These are phyloP conservation scores for Drosophila sulfurigaster DNA, from an alignment of 1,140 invertebrate genomes.

Conservation along the genomic window DNA sequence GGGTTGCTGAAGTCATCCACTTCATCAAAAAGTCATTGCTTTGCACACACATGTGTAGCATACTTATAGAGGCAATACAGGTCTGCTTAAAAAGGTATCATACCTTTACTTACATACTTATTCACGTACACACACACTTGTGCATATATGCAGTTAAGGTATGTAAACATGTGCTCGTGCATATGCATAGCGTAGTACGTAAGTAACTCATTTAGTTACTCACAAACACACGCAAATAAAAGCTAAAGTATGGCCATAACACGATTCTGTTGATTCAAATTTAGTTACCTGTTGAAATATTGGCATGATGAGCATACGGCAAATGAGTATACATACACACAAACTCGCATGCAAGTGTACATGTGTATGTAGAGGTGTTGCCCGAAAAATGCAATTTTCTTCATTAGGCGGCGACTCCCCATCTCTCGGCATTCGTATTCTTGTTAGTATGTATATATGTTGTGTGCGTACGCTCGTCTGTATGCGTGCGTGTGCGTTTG, in stretches of 20 bases:
- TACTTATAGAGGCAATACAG: neutral
- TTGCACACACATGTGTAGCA: conserved; percentile 1
- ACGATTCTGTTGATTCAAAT: conserved; percentile 4
- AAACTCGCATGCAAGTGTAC: neutral
- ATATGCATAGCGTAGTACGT: conserved; percentile 19
- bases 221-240: neutral
- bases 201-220: neutral
- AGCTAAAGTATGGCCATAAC: neutral
- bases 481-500: neutral
- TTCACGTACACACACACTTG: neutral
- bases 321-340: neutral
- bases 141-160: neutral
- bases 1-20: conserved; percentile 35
- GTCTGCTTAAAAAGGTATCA: neutral
- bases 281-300: conserved; percentile 39
- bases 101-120: neutral
- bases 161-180: conserved; percentile 1
- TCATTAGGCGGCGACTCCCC: neutral
- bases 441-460: no score
- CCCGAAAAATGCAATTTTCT: conserved; percentile 7
- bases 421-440: neutral
- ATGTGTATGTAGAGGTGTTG: neutral
- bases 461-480: neutral
- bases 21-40: conserved; percentile 20
- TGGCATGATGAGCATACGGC: conserved; percentile 12